phyloP scores from a whole-genome alignment of 2,113 vertebrate species.

The Globicephala melas region DNA sequence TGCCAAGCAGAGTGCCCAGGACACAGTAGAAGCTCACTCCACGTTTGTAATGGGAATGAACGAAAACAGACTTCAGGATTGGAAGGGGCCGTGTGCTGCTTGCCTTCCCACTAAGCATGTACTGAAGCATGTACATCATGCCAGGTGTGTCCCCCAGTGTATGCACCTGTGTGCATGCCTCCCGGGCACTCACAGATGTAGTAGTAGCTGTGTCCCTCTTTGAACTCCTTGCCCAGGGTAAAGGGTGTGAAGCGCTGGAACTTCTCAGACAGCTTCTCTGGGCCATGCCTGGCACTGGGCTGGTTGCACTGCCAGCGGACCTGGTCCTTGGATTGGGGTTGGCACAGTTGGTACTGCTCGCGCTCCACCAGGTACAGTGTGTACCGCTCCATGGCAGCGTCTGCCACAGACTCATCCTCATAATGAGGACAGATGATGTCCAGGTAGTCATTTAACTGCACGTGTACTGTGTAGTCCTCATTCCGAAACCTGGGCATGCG shows the following conservation, averaged over 20 bases:
- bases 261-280: constrained; percentile 94
- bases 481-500: constrained; percentile 83
- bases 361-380: constrained; percentile 93
- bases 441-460: constrained; percentile 93
- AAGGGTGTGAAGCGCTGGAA: constrained; percentile 97
- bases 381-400: constrained; percentile 89
- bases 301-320: constrained; percentile 94
- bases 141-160: accelerated
- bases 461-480: constrained; percentile 88
- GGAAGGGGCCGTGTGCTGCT: background rate
- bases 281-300: constrained; percentile 89
- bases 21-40: background rate
- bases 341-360: constrained; percentile 89
- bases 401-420: constrained; percentile 81
- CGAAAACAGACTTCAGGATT: background rate
- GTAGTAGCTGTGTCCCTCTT: constrained; percentile 93
- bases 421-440: constrained; percentile 97
- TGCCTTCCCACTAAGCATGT: background rate
- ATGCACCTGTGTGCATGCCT: accelerated
- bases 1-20: background rate
- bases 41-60: background rate
- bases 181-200: constrained; percentile 93
- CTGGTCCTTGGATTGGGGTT: constrained; percentile 91
- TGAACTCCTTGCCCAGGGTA: constrained; percentile 94
- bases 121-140: background rate